These are phyloP conservation scores for Prochilodus magdalenae DNA, from an alignment of 2,113 vertebrate genomes.

Conservation along the genomic window DNA sequence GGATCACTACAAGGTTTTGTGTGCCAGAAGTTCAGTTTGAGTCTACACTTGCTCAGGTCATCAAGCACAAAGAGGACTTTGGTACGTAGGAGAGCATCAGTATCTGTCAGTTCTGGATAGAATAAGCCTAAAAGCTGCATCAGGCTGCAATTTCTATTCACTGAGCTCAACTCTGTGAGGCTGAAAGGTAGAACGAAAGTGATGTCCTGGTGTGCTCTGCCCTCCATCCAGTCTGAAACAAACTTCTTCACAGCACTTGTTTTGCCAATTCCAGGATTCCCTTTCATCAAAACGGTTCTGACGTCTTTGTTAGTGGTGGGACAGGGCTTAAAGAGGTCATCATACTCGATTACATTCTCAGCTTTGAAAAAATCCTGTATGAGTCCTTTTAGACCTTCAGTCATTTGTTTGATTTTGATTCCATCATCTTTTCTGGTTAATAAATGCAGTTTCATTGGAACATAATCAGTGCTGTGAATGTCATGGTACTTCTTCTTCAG, in stretches of 20 bases:
- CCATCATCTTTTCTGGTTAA: background rate
- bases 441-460: background rate
- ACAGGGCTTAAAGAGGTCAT: background rate
- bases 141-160: background rate
- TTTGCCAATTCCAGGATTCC: conserved; percentile 9
- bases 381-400: background rate
- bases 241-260: conserved; percentile 10
- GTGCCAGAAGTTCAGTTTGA: background rate
- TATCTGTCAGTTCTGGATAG: conserved; percentile 14
- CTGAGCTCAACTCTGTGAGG: background rate
- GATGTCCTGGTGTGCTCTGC: conserved; percentile 19
- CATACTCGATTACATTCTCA: background rate
- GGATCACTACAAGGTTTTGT: background rate
- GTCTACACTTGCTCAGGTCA: background rate
- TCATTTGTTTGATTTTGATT: background rate
- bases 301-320: background rate
- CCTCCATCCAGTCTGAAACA: conserved; percentile 15
- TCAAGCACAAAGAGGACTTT: conserved; percentile 25
- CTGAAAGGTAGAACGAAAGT: conserved; percentile 11
- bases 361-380: background rate
- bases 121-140: background rate
- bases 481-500: background rate
- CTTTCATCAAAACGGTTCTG: background rate
- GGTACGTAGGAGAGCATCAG: background rate
- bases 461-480: background rate